Evolutionary conservation across 2,888 invertebrate genomes (phyloP).

Genomic region (Eristalinus sepulchralis): DNA sequence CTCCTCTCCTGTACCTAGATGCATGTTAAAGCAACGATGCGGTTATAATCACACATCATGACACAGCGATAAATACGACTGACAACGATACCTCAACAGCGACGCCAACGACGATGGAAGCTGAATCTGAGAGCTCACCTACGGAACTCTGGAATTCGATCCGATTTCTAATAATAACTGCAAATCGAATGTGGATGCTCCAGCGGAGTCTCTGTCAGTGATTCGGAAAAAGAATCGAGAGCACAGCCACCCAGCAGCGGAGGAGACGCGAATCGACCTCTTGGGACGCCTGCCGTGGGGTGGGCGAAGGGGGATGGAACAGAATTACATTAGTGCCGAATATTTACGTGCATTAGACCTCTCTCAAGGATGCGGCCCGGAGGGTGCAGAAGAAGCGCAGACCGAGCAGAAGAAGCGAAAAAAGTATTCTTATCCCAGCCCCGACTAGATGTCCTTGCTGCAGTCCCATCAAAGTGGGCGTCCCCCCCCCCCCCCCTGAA

Average conservation of each 20-base stretch:
- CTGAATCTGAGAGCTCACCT: constrained; percentile 26
- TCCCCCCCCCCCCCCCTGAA: constrained; percentile 41
- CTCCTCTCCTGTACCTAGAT: constrained; percentile 4
- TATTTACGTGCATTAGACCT: constrained; percentile 53
- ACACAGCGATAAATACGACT: constrained; percentile 47
- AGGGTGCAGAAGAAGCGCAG: neutral
- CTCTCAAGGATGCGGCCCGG: neutral
- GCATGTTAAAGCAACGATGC: constrained; percentile 59
- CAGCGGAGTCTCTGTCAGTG: constrained; percentile 10
- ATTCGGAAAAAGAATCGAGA: constrained; percentile 10
- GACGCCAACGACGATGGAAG: constrained; percentile 8
- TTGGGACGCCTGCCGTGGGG: neutral
- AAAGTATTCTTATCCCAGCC: neutral
- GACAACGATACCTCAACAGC: constrained; percentile 27
- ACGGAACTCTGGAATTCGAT: constrained; percentile 61
- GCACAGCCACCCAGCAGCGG: neutral
- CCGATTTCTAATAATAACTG: constrained; percentile 64
- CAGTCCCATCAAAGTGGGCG: constrained; percentile 60
- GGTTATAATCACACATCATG: constrained; percentile 60
- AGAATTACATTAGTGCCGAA: constrained; percentile 54
- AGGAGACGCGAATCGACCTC: neutral
- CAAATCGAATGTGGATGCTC: constrained; percentile 59
- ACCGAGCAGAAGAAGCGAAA: neutral
- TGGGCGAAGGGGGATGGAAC: neutral
- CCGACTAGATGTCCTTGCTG: constrained; percentile 23